Conservation (phyloP, 2,113 vertebrate species). For the Phrynocephalus versicolor region DNA sequence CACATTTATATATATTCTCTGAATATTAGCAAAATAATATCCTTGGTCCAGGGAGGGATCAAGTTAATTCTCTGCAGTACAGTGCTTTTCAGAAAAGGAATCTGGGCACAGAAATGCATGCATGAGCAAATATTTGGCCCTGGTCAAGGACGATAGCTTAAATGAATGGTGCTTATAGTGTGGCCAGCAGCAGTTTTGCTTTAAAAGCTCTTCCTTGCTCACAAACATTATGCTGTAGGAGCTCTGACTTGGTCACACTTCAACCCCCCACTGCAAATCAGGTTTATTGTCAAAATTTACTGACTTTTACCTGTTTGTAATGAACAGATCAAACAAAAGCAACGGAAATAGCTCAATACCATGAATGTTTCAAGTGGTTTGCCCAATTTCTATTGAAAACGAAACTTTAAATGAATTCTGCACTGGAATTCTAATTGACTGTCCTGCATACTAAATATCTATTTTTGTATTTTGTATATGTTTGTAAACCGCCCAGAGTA, state of each 20-base stretch:
- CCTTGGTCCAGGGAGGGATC: neutral
- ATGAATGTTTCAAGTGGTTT: too few species aligned
- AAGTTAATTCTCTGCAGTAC: neutral
- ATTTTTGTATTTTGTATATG: too few species aligned
- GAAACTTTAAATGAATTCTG: neutral
- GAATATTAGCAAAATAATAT: neutral
- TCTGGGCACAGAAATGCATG: neutral
- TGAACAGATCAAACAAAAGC: too few species aligned
- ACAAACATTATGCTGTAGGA: neutral
- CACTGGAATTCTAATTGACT: too few species aligned
- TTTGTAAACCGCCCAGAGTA: too few species aligned
- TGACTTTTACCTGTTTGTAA: too few species aligned
- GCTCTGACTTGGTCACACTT: neutral
- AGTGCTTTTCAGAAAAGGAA: neutral
- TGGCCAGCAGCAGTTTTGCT: neutral
- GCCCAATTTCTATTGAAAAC: too few species aligned
- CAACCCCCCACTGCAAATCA: too few species aligned
- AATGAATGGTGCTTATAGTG: neutral
- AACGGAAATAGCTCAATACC: too few species aligned
- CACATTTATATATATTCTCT: conserved; percentile 9
- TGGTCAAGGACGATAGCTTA: neutral
- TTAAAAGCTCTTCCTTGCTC: neutral
- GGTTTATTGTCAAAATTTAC: too few species aligned
- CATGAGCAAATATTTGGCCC: neutral
- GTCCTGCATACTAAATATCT: neutral